Evolutionary conservation across 2,888 invertebrate species (phyloP).

Genomic region (Xylota segnis): DNA sequence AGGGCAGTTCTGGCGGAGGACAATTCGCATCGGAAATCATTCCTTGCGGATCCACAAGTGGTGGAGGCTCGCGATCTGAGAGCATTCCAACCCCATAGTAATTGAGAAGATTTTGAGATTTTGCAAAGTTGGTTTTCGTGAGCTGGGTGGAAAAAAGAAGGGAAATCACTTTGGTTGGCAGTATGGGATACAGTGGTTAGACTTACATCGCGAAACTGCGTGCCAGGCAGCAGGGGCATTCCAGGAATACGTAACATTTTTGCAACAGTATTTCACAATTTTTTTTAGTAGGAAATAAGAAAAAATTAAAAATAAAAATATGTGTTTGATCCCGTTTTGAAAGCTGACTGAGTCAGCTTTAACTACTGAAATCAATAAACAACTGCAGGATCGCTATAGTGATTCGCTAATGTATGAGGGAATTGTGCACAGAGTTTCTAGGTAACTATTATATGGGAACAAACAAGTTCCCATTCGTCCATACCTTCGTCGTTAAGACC

Average conservation of each 20-base stretch:
- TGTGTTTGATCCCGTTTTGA: neutral
- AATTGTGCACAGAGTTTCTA: no score
- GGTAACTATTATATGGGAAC: no score
- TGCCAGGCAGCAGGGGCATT: slow-evolving; percentile 91
- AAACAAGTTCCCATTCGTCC: no score
- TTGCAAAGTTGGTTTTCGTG: slow-evolving; percentile 87
- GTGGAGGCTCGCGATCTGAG: slow-evolving; percentile 87
- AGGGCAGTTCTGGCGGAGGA: slow-evolving; percentile 86
- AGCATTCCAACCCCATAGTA: slow-evolving; percentile 87
- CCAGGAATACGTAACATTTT: slow-evolving; percentile 87
- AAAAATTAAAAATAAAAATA: slow-evolving; percentile 15
- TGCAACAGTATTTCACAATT: neutral
- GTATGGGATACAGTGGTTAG: neutral
- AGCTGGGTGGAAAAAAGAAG: slow-evolving; percentile 84
- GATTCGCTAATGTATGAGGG: neutral
- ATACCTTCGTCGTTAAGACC: no score
- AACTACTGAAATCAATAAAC: slow-evolving; percentile 29
- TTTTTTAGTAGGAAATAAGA: slow-evolving; percentile 11
- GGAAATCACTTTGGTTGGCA: slow-evolving; percentile 4
- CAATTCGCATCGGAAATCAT: slow-evolving; percentile 84
- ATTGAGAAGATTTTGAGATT: slow-evolving; percentile 87
- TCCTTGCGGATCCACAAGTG: slow-evolving; percentile 86
- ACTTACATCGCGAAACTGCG: slow-evolving; percentile 89
- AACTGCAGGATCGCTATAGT: slow-evolving; percentile 42
- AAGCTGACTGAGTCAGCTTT: slow-evolving; percentile 1